phyloP scores from a whole-genome alignment of 1,140 invertebrate genomes.

The Agrypnia vestita region DNA sequence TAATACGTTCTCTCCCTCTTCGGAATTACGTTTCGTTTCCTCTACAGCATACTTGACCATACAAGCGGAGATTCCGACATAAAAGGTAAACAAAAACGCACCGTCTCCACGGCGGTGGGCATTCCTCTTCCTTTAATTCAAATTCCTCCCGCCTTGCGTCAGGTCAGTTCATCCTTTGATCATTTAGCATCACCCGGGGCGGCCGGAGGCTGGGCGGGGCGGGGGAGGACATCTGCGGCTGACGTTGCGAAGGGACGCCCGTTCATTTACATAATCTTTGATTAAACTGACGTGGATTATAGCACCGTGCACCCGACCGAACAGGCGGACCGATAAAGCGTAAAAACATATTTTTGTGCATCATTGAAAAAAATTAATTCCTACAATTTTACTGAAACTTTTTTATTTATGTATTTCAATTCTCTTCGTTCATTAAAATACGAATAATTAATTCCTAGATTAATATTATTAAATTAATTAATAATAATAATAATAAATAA shows the following conservation, averaged over 20 bases:
- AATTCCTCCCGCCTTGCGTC: constrained; percentile 50
- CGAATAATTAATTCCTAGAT: too few relatives aligned
- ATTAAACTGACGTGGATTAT: constrained; percentile 12
- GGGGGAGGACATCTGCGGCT: constrained; percentile 6
- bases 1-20: not conserved
- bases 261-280: constrained; percentile 39
- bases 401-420: too few relatives aligned
- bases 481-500: too few relatives aligned
- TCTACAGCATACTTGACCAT: constrained; percentile 30
- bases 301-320: not conserved
- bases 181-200: constrained; percentile 45
- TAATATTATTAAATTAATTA: too few relatives aligned
- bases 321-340: not conserved
- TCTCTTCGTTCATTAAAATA: too few relatives aligned
- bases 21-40: constrained; percentile 5
- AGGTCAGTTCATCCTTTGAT: constrained; percentile 59
- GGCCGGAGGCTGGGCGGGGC: not conserved
- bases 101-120: constrained; percentile 5
- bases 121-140: constrained; percentile 55
- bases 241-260: constrained; percentile 30
- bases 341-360: too few relatives aligned
- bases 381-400: too few relatives aligned
- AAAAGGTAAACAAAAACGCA: constrained; percentile 43
- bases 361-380: too few relatives aligned
- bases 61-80: constrained; percentile 38